Evolutionary conservation across 2,888 invertebrate species (phyloP).

Genomic region (Helobdella robusta): DNA sequence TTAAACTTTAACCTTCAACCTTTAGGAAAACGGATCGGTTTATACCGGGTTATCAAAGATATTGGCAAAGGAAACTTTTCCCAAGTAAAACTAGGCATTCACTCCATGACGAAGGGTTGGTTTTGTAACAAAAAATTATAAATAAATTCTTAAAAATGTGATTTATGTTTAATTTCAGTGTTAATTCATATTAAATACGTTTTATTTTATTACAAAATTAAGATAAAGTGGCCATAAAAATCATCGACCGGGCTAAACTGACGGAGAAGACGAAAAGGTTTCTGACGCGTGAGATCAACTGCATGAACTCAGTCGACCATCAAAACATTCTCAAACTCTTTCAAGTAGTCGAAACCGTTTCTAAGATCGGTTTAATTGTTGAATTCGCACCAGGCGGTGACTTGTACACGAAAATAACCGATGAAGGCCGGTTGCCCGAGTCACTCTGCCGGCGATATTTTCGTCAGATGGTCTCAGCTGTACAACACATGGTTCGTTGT

Average conservation of each 20-base stretch:
- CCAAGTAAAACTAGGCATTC: slow-evolving; percentile 66
- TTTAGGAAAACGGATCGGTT: slow-evolving; percentile 64
- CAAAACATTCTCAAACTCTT: slow-evolving; percentile 60
- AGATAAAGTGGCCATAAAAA: slow-evolving; percentile 69
- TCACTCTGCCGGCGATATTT: slow-evolving; percentile 59
- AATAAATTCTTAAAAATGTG: no score
- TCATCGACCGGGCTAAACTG: slow-evolving; percentile 63
- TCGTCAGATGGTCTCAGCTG: slow-evolving; percentile 63
- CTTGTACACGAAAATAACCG: slow-evolving; percentile 63
- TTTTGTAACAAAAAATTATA: no score
- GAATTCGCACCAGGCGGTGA: slow-evolving; percentile 69
- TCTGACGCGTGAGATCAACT: slow-evolving; percentile 60
- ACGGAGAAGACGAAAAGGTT: slow-evolving; percentile 63
- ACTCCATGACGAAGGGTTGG: slow-evolving; percentile 64
- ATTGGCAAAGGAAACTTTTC: slow-evolving; percentile 70
- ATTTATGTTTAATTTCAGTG: no score
- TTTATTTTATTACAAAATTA: slow-evolving; percentile 31
- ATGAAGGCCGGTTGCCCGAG: slow-evolving; percentile 61
- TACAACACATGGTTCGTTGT: slow-evolving; percentile 61
- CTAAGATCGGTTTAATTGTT: slow-evolving; percentile 64
- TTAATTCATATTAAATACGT: not conserved
- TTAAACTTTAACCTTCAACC: slow-evolving; percentile 46
- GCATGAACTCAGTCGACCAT: slow-evolving; percentile 64
- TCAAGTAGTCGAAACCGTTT: slow-evolving; percentile 60
- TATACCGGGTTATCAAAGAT: slow-evolving; percentile 66